These are phyloP conservation scores for Melangyna quadrimaculata DNA, from an alignment of 2,888 invertebrate genomes.

Conservation along the genomic window DNA sequence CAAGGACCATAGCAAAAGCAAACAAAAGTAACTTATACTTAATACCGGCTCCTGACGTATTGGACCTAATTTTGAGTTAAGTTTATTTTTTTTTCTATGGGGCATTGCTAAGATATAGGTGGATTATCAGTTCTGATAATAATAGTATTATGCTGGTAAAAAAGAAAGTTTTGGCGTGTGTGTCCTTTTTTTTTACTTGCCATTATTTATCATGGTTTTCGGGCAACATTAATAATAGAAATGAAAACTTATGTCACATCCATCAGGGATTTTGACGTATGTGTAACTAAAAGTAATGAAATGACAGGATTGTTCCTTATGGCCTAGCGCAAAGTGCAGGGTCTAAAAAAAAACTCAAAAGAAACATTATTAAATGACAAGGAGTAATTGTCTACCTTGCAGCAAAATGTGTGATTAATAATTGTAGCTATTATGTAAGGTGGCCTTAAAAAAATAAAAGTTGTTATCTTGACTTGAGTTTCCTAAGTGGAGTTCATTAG, in stretches of 20 bases:
- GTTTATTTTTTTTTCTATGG: background rate
- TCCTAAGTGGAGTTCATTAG: no score
- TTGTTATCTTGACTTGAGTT: background rate
- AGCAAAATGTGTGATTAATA: background rate
- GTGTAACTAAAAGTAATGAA: constrained; percentile 60
- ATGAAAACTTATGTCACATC: constrained; percentile 69
- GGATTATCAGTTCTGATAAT: constrained; percentile 15
- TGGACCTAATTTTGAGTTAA: constrained; percentile 25
- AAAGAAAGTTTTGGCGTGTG: background rate
- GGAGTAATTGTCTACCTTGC: background rate
- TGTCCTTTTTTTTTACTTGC: background rate
- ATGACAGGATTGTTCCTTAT: constrained; percentile 48
- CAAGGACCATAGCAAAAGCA: background rate
- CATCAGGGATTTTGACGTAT: constrained; percentile 60
- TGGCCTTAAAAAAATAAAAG: background rate
- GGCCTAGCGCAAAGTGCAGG: background rate
- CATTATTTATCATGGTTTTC: constrained; percentile 15
- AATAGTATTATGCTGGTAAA: constrained; percentile 6
- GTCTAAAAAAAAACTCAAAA: background rate
- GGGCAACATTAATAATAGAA: constrained; percentile 62
- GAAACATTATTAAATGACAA: background rate
- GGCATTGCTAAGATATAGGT: background rate
- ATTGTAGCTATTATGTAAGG: background rate
- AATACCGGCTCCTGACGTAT: background rate
- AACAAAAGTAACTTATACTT: background rate